phyloP scores from a whole-genome alignment of 1,140 invertebrate genomes.

The Sarcophaga bullata region DNA sequence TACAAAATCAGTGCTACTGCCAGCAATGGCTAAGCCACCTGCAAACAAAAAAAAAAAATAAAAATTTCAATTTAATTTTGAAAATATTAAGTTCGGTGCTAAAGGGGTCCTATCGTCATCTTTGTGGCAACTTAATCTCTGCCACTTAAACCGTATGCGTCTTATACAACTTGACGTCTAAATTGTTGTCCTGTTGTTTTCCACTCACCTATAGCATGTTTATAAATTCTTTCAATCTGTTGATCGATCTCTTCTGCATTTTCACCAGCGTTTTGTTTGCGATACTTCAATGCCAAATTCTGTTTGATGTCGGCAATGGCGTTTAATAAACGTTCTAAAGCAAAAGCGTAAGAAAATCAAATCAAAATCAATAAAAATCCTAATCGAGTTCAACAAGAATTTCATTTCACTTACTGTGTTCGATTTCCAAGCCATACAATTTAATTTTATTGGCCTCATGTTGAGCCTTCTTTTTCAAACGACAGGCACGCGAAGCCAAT shows the following conservation, averaged over 20 bases:
- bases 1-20: constrained; percentile 85
- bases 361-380: not conserved
- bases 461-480: constrained; percentile 94
- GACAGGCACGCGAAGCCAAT: constrained; percentile 93
- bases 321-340: constrained; percentile 74
- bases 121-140: not conserved
- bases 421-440: constrained; percentile 89
- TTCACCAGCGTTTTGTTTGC: constrained; percentile 69
- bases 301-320: constrained; percentile 76
- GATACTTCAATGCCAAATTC: constrained; percentile 69
- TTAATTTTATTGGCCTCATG: constrained; percentile 97
- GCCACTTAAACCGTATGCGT: not conserved
- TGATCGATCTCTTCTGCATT: constrained; percentile 73
- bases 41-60: constrained; percentile 25
- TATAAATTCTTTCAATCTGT: constrained; percentile 75
- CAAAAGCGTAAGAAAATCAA: constrained; percentile 47
- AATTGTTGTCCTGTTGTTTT: not conserved
- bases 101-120: too few relatives aligned
- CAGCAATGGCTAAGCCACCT: constrained; percentile 81
- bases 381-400: not conserved
- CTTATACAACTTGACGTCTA: constrained; percentile 31
- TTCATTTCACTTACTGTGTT: constrained; percentile 82
- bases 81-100: too few relatives aligned
- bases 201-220: constrained; percentile 72
- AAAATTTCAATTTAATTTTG: not conserved